Evolutionary conservation across 2,888 invertebrate genomes (phyloP), one percentile per base, ranked within the genome.

Genomic region (Chaetoderma sp.): DNA sequence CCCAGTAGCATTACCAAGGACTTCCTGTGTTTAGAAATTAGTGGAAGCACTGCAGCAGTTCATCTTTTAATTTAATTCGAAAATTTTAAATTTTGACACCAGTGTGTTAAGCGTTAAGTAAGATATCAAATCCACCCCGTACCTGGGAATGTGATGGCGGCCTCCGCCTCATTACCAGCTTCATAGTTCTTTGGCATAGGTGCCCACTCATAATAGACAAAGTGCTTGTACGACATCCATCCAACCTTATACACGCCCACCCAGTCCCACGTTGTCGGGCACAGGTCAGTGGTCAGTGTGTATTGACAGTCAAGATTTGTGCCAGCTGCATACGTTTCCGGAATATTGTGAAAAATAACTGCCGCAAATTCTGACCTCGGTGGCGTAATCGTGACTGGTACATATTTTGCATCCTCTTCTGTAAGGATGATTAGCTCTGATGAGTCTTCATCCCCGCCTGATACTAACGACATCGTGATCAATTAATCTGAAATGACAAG

Each of bases 191-290:
- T 65, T 4, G 79, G 78, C 39, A 74, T 52, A 0, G 78, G 77
- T 13, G 81, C 78, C 82, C 82, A 82, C 50, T 80, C 77, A 65
- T 81, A 84, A 72, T 78, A 80, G 28, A 77, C 56, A 59, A 81
- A 80, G 49, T 85, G 81, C 13, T 67, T 66, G 1, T 75, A 65
- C 6, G 73, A 75, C 68, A 78, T 77, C 84, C 84, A 85, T 10
- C 84, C 84, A 1, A 81, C 85, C 67, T 78, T 82, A 71, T 80
- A 85, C 42, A 85, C 69, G 0, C 82, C 85, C n/a, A 85, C 73
- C 80, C 82, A 85, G 71, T 85, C 85, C 16, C 78, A 59, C 4
- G 66, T 67, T 5, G 74, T 74, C 16, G 80, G 75, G 18, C 74
- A 68, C 1, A 83, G 74, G 30, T 75, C 70, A 4, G 74, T 54